Evolutionary conservation across 2,113 vertebrate genomes (phyloP).

Genomic region (Sylvietta virens): DNA sequence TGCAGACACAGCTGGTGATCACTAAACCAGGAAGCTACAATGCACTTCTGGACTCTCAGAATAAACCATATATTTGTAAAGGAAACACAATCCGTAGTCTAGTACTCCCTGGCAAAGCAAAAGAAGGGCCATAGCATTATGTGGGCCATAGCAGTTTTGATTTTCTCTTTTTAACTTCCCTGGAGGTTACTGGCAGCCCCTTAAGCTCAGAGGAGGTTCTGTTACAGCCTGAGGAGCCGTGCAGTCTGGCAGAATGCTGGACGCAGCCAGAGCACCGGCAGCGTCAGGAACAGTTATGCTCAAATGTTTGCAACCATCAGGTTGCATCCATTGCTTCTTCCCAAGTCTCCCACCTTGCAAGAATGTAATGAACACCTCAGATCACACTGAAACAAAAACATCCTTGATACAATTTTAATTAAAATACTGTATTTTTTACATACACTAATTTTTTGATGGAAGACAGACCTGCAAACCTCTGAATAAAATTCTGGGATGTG

Average conservation of each 20-base stretch:
- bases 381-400: not conserved
- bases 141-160: not conserved
- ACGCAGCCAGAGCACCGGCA: accelerated
- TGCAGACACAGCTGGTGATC: not conserved
- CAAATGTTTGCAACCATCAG: accelerated
- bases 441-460: not conserved
- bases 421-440: not conserved
- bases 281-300: not conserved
- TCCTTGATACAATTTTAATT: not conserved
- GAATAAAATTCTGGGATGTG: not conserved
- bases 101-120: not conserved
- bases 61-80: not conserved
- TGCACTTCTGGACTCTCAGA: not conserved
- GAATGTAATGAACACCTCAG: not conserved
- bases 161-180: not conserved
- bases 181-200: not conserved
- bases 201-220: not conserved
- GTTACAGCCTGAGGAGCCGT: not conserved
- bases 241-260: not conserved
- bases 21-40: not conserved
- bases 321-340: not conserved
- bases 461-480: not conserved
- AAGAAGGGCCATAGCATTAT: not conserved
- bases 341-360: not conserved
- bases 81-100: not conserved